These are phyloP conservation scores for Oasisia sp. DNA, from an alignment of 2,888 invertebrate species.

Conservation along the genomic window DNA sequence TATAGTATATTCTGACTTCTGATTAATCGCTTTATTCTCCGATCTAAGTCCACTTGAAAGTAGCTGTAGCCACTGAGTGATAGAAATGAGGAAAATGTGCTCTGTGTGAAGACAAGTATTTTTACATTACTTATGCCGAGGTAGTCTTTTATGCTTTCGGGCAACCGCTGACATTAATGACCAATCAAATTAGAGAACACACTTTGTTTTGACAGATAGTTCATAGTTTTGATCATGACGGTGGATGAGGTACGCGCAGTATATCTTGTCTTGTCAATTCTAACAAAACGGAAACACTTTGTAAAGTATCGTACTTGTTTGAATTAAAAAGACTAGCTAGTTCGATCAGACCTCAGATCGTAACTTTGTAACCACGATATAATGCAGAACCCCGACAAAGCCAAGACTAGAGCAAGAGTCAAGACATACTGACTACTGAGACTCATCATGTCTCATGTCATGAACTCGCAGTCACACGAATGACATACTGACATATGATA, in stretches of 20 bases:
- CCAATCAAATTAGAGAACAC: neutral
- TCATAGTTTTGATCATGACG: neutral
- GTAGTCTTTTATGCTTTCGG: conserved; percentile 3
- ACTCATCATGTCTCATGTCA: no score
- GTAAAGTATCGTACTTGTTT: no score
- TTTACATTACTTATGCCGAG: neutral
- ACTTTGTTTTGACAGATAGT: neutral
- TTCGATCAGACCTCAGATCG: no score
- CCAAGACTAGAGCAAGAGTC: no score
- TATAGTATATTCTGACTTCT: neutral
- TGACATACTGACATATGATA: no score
- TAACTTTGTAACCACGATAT: no score
- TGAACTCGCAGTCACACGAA: no score
- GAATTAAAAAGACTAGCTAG: no score
- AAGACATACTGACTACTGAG: no score
- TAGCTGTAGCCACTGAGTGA: neutral
- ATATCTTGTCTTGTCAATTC: neutral
- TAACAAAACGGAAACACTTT: no score
- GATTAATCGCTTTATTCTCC: neutral
- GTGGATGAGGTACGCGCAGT: neutral
- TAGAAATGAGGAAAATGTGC: neutral
- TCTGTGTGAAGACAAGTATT: neutral
- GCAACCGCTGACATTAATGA: neutral
- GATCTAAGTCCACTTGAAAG: neutral
- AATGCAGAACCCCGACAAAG: no score